Evolutionary conservation across 2,888 invertebrate species (phyloP).

Genomic region (Cryptocephalus primarius): DNA sequence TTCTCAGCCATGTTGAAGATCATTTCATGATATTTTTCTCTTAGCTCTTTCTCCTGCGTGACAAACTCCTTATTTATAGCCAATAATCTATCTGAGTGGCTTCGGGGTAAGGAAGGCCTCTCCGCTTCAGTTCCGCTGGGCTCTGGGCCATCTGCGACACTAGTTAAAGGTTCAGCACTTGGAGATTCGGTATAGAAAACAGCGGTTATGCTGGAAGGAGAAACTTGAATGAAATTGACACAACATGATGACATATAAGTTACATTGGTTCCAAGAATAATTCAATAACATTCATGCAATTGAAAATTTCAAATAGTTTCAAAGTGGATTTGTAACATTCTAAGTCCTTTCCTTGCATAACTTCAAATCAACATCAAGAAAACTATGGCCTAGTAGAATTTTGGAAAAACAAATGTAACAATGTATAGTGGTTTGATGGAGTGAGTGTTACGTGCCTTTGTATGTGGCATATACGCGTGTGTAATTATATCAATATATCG

Average conservation of each 20-base stretch:
- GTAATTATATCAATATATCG: conserved; percentile 6
- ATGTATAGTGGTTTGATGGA: too few species aligned
- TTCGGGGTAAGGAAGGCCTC: conserved; percentile 46
- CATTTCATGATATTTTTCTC: conserved; percentile 74
- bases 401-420: too few species aligned
- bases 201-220: conserved; percentile 29
- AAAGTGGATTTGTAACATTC: too few species aligned
- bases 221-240: not conserved
- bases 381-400: too few species aligned
- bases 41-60: conserved; percentile 60
- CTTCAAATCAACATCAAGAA: too few species aligned
- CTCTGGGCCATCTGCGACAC: conserved; percentile 35
- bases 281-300: not conserved
- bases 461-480: too few species aligned
- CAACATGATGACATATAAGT: not conserved
- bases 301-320: too few species aligned
- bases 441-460: too few species aligned
- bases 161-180: conserved; percentile 34
- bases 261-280: not conserved
- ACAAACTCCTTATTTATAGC: conserved; percentile 57
- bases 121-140: conserved; percentile 34
- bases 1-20: conserved; percentile 70
- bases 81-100: conserved; percentile 53
- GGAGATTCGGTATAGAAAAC: conserved; percentile 36
- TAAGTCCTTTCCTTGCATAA: too few species aligned